Evolutionary conservation across 2,113 vertebrate species (phyloP), one percentile per base, ranked within the genome.

Genomic region (Reinhardtius hippoglossoides): DNA sequence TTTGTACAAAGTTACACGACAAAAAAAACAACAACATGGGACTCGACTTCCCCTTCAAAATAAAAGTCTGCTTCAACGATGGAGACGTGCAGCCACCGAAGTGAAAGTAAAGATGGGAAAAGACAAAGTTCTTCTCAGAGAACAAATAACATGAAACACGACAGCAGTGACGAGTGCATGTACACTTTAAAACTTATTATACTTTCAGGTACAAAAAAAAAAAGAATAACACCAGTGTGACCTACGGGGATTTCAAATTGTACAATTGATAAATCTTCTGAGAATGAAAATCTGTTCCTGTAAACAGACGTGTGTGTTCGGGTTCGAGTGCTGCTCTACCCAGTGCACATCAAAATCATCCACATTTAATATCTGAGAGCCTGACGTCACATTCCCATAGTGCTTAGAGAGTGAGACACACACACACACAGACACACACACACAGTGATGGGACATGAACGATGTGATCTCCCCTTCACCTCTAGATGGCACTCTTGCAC

Each of bases 1-100:
- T 96, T 94, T 95, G 87, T 89, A 94, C 84, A 91, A 81, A 77
- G 80, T 77, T 78, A 85, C 77, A 86, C 58, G 78, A 80, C 46
- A 76, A 74, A 71, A 80, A 48, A 50, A 18, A 15, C 5, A 18
- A 15, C 5, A 75, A 59, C 0, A 44, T 67, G 67, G 78, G 63
- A 74, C 89, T 91, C 82, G 79, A 93, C 86, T 74, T 81, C 24
- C 65, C 71, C 74, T 70, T 31, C 44, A 60, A 61, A 68, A 60
- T 58, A 54, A 68, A 80, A 71, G 14, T 66, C 57, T 37, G 1
- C 7, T 59, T 62, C 44, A 56, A 35, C 42, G 15, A 78, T 72
- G 1, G 20, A 76, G 31, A 79, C 83, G 85, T 91, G 83, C 86
- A 76, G 44, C 70, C 44, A 7, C 23, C 2, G 23, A 24, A 35